A percentile compares a stretch with the other conserved stretches of the same genome.
Evolutionary conservation across 2,113 vertebrate species (phyloP).

Genomic region (Loxodonta africana): DNA sequence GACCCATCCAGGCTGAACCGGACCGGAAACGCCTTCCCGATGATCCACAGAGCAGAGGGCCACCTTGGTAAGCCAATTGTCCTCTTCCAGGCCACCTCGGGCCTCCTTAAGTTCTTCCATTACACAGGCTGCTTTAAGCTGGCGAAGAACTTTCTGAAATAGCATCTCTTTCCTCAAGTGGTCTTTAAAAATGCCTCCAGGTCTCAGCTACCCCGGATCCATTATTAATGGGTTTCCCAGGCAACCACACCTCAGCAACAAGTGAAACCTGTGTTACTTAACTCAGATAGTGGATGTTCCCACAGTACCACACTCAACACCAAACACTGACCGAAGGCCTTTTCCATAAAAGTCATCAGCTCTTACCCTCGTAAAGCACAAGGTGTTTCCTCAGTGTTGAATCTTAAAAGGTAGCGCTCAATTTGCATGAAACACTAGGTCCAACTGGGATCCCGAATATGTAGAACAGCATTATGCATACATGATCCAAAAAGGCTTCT

Average conservation of each 20-base stretch:
- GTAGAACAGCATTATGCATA: slow-evolving; percentile 60
- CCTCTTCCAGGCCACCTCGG: slow-evolving; percentile 24
- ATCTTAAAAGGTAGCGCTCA: neutral
- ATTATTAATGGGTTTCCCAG: neutral
- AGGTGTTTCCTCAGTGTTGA: neutral
- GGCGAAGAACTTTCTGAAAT: slow-evolving; percentile 57
- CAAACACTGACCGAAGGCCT: neutral
- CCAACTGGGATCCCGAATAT: neutral
- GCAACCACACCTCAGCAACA: neutral
- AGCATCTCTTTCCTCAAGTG: slow-evolving; percentile 60
- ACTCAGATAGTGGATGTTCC: neutral
- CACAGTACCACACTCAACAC: neutral
- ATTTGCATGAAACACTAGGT: slow-evolving; percentile 44
- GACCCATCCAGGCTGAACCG: slow-evolving; percentile 65
- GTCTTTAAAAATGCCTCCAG: slow-evolving; percentile 47
- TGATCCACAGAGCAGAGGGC: slow-evolving; percentile 68
- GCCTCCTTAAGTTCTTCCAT: neutral
- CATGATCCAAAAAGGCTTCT: slow-evolving; percentile 76
- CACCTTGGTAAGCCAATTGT: slow-evolving; percentile 63
- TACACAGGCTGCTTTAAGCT: slow-evolving; percentile 21
- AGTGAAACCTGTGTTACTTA: neutral
- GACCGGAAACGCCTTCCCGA: slow-evolving; percentile 72
- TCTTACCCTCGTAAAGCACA: neutral
- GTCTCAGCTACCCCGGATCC: neutral
- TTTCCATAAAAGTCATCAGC: neutral